Percentiles rank a stretch among this genome's conserved stretches.
Evolutionary conservation across 37 sponge, comb jelly and placozoan species (phyloP).

Genomic region (Geodia barretti): DNA sequence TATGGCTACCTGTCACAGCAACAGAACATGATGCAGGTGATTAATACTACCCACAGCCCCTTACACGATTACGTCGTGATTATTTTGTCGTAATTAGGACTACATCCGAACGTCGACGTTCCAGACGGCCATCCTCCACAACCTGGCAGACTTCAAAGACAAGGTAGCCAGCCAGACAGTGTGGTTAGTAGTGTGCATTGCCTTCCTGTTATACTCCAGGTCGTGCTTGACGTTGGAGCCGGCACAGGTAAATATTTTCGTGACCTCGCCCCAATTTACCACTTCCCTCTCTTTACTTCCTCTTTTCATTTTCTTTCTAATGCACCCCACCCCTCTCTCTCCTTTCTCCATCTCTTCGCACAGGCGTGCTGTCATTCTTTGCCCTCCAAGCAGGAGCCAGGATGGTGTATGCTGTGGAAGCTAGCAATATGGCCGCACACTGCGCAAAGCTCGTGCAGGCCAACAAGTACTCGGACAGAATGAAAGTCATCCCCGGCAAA

Average conservation of each 20-base stretch:
- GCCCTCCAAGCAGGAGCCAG: slow-evolving; percentile 92
- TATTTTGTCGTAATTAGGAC: slow-evolving; percentile 71
- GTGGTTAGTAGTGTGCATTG: too few species aligned
- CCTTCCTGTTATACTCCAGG: slow-evolving; percentile 29
- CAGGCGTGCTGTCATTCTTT: slow-evolving; percentile 96
- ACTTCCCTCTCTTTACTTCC: neutral
- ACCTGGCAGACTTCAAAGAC: slow-evolving; percentile 83
- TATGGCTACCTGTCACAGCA: slow-evolving; percentile 98
- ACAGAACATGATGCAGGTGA: slow-evolving; percentile 97
- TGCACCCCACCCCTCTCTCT: neutral
- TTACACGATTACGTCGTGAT: neutral
- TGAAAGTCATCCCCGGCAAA: slow-evolving; percentile 87
- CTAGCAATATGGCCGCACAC: slow-evolving; percentile 82
- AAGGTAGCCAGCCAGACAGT: slow-evolving; percentile 60
- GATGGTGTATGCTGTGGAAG: slow-evolving; percentile 91
- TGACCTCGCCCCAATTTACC: neutral
- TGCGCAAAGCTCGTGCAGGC: slow-evolving; percentile 63
- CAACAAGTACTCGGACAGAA: slow-evolving; percentile 64
- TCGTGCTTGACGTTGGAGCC: slow-evolving; percentile 96
- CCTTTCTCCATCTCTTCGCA: slow-evolving; percentile 9
- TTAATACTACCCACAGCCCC: too few species aligned
- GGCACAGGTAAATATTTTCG: slow-evolving; percentile 73
- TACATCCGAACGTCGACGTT: slow-evolving; percentile 91
- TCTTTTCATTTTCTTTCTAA: too few species aligned
- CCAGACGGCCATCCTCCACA: slow-evolving; percentile 95